Percentiles rank a stretch among this genome's conserved stretches.
These are phyloP conservation scores for Karalla daura DNA, from an alignment of 2,797 vertebrate genomes.

Conservation along the genomic window DNA sequence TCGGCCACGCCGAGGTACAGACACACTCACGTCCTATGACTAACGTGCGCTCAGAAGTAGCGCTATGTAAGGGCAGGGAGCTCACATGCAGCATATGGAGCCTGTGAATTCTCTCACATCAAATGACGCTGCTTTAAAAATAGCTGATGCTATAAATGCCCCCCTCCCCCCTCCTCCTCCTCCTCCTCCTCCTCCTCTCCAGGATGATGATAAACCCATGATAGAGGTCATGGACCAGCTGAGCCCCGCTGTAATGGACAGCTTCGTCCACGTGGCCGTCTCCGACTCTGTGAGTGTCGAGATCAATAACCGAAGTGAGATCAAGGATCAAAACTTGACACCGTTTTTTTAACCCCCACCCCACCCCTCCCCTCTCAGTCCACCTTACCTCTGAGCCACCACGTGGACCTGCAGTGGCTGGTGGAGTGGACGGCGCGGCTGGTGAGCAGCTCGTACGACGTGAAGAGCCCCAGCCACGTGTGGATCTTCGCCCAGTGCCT, in stretches of 20 bases:
- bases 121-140: constrained; percentile 59
- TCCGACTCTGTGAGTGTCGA: constrained; percentile 92
- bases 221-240: constrained; percentile 99
- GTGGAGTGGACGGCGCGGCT: constrained; percentile 97
- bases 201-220: constrained; percentile 99
- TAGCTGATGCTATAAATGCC: constrained; percentile 60
- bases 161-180: no score
- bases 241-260: constrained; percentile 96
- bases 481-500: constrained; percentile 98
- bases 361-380: no score
- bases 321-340: no score
- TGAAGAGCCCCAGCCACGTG: constrained; percentile 97
- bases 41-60: not conserved
- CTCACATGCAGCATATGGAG: constrained; percentile 22
- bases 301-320: not conserved
- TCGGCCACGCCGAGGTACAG: constrained; percentile 95
- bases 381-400: constrained; percentile 91
- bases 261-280: constrained; percentile 95
- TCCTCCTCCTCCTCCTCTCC: constrained; percentile 49
- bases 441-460: constrained; percentile 97
- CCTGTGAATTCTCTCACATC: constrained; percentile 36
- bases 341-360: no score
- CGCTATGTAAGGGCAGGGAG: constrained; percentile 6
- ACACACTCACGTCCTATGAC: no score
- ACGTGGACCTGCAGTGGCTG: constrained; percentile 96